phyloP scores from a whole-genome alignment of 2,113 vertebrate species.

The Astur gentilis region DNA sequence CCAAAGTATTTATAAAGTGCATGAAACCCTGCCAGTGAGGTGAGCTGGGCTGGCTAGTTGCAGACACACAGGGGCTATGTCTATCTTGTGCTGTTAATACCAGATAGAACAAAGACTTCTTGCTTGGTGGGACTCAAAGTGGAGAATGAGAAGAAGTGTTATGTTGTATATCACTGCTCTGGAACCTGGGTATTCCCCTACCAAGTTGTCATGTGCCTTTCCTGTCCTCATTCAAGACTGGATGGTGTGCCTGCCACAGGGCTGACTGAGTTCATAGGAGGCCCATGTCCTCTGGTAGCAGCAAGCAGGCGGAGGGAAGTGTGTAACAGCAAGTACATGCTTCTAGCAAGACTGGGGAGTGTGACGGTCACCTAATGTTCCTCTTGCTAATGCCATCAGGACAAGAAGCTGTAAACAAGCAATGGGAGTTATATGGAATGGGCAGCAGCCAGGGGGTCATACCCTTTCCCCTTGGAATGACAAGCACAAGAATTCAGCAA shows the following conservation, averaged over 20 bases:
- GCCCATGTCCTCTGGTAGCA: too few relatives aligned
- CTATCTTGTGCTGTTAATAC: too few relatives aligned
- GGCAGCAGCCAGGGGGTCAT: not conserved
- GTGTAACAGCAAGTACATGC: too few relatives aligned
- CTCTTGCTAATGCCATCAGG: conserved; percentile 16
- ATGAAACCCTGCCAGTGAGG: not conserved
- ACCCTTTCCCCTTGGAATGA: not conserved
- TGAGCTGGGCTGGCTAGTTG: not conserved
- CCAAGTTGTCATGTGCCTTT: accelerated
- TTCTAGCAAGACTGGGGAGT: not conserved
- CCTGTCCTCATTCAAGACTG: not conserved
- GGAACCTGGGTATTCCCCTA: not conserved
- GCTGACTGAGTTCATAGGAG: too few relatives aligned
- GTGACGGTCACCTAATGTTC: accelerated
- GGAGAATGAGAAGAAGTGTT: accelerated
- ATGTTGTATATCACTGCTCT: not conserved
- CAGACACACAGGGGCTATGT: too few relatives aligned
- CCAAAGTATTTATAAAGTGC: not conserved
- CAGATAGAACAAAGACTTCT: not conserved
- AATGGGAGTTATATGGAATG: not conserved
- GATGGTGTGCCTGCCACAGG: not conserved
- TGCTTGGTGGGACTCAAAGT: not conserved
- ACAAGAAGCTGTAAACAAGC: conserved; percentile 69
- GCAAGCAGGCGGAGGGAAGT: accelerated
- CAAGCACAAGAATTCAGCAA: conserved; percentile 64